Percentiles rank a stretch among this genome's conserved stretches.
Evolutionary conservation across 2,113 vertebrate genomes (phyloP).

Genomic region (Pteropus alecto): DNA sequence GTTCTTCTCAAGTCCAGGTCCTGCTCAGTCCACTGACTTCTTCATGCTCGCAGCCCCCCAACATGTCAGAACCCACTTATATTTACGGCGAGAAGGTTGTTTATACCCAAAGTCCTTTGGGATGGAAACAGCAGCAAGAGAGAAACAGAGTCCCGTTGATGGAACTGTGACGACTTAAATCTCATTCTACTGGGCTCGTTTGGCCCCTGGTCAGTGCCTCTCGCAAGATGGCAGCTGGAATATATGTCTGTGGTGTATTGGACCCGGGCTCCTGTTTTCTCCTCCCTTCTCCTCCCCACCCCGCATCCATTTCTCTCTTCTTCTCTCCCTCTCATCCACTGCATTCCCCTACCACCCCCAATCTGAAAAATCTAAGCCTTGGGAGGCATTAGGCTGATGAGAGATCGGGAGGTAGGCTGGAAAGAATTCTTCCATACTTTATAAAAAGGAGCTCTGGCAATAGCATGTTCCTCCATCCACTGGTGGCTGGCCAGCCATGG

Average conservation of each 20-base stretch:
- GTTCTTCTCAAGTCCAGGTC: not conserved
- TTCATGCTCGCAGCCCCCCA: not conserved
- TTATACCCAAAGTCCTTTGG: not conserved
- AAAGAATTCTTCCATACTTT: not conserved
- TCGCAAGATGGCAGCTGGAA: not conserved
- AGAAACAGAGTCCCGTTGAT: not conserved
- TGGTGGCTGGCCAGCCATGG: not conserved
- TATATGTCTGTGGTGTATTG: not conserved
- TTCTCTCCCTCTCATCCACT: not conserved
- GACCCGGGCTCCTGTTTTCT: fast-evolving
- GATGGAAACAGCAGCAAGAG: not conserved
- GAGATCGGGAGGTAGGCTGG: not conserved
- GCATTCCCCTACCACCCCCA: not conserved
- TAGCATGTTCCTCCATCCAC: not conserved
- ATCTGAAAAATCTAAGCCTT: not conserved
- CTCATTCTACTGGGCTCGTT: not conserved
- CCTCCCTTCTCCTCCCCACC: not conserved
- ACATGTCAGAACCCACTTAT: not conserved
- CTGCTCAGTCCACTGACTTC: not conserved
- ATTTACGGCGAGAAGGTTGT: not conserved
- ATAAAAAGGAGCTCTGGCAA: not conserved
- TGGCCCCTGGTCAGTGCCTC: not conserved
- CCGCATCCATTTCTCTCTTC: not conserved
- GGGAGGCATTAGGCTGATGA: not conserved
- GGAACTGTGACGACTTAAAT: not conserved